These are phyloP conservation scores for Acipenser transmontanus DNA, from an alignment of 2,797 vertebrate genomes.

Conservation along the genomic window DNA sequence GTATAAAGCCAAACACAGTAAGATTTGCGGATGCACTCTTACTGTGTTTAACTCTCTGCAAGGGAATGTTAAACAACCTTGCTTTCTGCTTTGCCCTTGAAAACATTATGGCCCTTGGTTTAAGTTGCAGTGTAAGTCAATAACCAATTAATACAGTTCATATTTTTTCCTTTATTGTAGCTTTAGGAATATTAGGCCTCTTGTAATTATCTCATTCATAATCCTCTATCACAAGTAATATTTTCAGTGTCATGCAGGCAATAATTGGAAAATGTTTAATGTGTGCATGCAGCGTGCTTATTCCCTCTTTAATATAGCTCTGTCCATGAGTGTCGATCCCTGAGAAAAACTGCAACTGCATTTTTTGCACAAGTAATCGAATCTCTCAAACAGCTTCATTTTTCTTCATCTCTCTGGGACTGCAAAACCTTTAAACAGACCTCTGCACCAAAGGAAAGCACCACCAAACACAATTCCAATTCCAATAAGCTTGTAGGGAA, in stretches of 20 bases:
- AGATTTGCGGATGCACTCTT: too few relatives aligned
- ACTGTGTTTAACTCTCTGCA: too few relatives aligned
- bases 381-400: slow-evolving; percentile 66
- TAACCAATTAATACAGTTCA: slow-evolving; percentile 50
- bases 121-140: slow-evolving; percentile 37
- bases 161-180: slow-evolving; percentile 36
- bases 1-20: too few relatives aligned
- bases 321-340: slow-evolving; percentile 49
- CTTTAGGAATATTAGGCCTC: slow-evolving; percentile 37
- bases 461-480: slow-evolving; percentile 68
- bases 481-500: slow-evolving; percentile 58
- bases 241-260: slow-evolving; percentile 40
- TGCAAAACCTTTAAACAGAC: slow-evolving; percentile 67
- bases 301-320: slow-evolving; percentile 60
- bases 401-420: slow-evolving; percentile 70
- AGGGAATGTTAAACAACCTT: too few relatives aligned
- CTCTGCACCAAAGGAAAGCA: slow-evolving; percentile 53
- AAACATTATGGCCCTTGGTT: slow-evolving; percentile 38
- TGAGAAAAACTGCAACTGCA: slow-evolving; percentile 52
- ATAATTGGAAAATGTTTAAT: slow-evolving; percentile 59
- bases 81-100: slow-evolving; percentile 31
- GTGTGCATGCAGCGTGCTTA: slow-evolving; percentile 39
- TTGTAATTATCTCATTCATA: slow-evolving; percentile 54
- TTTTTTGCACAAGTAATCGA: slow-evolving; percentile 66
- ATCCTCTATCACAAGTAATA: slow-evolving; percentile 44